Conservation (phyloP, 1,140 invertebrate genomes). For the Atopsyche davidsoni region DNA sequence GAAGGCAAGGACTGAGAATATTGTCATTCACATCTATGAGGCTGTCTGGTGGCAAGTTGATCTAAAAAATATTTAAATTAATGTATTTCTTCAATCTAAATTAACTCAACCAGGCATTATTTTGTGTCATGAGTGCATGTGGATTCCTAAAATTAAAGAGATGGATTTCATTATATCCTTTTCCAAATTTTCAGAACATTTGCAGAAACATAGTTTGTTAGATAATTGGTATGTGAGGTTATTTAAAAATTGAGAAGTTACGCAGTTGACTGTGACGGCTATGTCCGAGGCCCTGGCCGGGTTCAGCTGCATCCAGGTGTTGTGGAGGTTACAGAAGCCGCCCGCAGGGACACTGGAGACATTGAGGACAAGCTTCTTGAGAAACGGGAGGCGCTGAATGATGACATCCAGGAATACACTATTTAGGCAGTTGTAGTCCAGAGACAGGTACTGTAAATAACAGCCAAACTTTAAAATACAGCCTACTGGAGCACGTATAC, state of each 20-base stretch:
- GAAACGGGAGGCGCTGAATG: conserved; percentile 13
- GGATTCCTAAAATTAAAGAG: neutral
- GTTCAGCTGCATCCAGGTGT: conserved; percentile 13
- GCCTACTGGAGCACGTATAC: neutral
- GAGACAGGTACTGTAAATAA: conserved; percentile 21
- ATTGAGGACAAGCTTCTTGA: conserved; percentile 18
- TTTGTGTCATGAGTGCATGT: neutral
- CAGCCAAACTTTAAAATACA: neutral
- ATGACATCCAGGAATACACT: conserved; percentile 14
- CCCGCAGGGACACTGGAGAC: conserved; percentile 10
- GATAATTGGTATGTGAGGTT: conserved; percentile 5
- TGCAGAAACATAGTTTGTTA: too few species aligned
- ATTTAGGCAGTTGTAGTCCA: conserved; percentile 19
- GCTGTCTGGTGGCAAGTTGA: conserved; percentile 19
- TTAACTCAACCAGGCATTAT: neutral
- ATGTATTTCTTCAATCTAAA: conserved; percentile 1
- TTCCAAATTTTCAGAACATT: too few species aligned
- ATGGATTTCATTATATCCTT: too few species aligned
- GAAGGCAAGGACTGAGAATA: conserved; percentile 16
- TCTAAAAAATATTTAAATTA: conserved; percentile 13
- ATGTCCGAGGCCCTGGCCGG: conserved; percentile 5
- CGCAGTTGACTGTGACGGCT: conserved; percentile 25
- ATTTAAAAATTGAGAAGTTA: conserved; percentile 19
- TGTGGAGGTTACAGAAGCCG: conserved; percentile 16
- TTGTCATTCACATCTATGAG: conserved; percentile 17